Evolutionary conservation across 2,888 invertebrate genomes (phyloP), one percentile per base, ranked within the genome.

Genomic region (Noctua comes): DNA sequence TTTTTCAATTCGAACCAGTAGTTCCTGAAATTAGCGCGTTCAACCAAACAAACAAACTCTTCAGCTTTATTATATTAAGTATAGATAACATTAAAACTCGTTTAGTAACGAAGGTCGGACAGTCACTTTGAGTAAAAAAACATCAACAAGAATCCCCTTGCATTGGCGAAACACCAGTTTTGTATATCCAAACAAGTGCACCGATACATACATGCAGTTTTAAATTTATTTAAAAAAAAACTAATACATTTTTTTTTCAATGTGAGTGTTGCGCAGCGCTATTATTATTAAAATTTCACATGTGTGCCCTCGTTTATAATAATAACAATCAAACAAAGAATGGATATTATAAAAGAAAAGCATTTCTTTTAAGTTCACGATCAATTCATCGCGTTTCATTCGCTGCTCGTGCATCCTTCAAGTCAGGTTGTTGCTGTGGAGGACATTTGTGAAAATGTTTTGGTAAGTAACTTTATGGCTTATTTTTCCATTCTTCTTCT

Each of bases 51-150:
- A 31, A 31, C 31, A 31, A 31, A 31, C 31, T 31, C 31, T 31
- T 31, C 31, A 3, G 2, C 2, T 31, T 31, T 31, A 31, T 31
- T 3, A 31, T 31, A 31, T 31, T 31, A 31, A 31, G 31, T 31
- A 31, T 31, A 3, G 31, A 68, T 40, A 48, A 36, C n/a, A 66
- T 57, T 57, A n/a, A 66, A 82, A 76, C 77, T 18, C 40, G 83
- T 82, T 81, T 77, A n/a, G 31, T 18, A n/a, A n/a, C 27, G 68
- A 84, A 78, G 84, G 81, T 68, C 71, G 51, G 1, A 27, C 79
- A 73, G 48, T 79, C 68, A 59, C 72, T 81, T 76, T 78, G 11
- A 54, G 8, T n/a, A 18, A 46, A 68, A 77, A 1, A 68, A 68
- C 27, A 77, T 46, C 10, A 54, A n/a, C 18, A 36, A 16, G 46